These are phyloP conservation scores for Dicentrarchus labrax DNA, from an alignment of 2,113 vertebrate species.

Conservation along the genomic window DNA sequence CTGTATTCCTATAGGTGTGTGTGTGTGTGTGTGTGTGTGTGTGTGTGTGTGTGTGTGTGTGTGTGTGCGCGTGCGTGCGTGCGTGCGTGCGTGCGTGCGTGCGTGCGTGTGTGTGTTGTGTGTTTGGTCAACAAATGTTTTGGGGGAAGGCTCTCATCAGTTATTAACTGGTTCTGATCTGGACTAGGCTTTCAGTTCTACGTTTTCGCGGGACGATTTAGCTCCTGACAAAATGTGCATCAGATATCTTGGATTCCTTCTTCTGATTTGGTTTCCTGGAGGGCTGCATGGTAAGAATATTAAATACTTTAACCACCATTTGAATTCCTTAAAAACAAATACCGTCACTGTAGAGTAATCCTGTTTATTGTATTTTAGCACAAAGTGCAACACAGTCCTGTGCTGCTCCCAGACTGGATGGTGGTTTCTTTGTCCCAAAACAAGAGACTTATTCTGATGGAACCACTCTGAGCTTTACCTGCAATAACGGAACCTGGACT, in stretches of 20 bases:
- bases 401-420: rapidly evolving
- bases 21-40: too few species aligned
- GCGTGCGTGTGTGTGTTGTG: too few species aligned
- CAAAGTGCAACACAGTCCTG: not conserved
- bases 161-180: conserved; percentile 36
- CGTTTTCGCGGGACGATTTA: not conserved
- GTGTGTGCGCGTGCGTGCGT: too few species aligned
- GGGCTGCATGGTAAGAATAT: conserved; percentile 33
- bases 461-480: not conserved
- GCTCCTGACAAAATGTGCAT: conserved; percentile 40
- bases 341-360: too few species aligned
- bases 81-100: too few species aligned
- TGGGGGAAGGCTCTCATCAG: not conserved
- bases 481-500: not conserved
- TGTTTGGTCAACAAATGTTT: too few species aligned
- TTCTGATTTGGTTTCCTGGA: conserved; percentile 48
- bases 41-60: too few species aligned
- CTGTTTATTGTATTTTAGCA: conserved; percentile 24
- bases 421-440: conserved; percentile 22
- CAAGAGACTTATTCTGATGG: not conserved
- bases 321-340: not conserved
- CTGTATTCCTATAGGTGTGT: too few species aligned
- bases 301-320: not conserved
- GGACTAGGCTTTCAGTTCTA: not conserved
- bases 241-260: conserved; percentile 30